phyloP scores from a whole-genome alignment of 2,113 vertebrate genomes.

The Cichladusa arquata region DNA sequence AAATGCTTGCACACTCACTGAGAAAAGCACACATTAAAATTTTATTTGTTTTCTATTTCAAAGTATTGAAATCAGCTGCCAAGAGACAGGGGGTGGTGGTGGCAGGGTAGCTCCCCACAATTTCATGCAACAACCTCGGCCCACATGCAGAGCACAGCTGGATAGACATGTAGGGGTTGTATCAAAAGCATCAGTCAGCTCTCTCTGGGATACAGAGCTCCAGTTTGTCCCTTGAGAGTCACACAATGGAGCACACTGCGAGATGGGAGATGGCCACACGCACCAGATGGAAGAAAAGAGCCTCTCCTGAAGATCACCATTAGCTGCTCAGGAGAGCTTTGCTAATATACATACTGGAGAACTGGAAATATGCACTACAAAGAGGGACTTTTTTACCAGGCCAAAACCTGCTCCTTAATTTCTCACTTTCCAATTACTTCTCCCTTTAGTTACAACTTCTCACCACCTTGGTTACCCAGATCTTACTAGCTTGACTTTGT shows the following conservation, averaged over 20 bases:
- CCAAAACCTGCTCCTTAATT: background rate
- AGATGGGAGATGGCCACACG: rapidly evolving
- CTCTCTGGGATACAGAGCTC: background rate
- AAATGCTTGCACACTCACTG: background rate
- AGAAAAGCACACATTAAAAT: background rate
- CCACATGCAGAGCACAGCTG: slow-evolving; percentile 10
- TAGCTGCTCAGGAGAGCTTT: background rate
- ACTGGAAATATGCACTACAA: background rate
- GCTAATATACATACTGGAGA: rapidly evolving
- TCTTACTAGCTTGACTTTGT: background rate
- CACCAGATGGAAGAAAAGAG: rapidly evolving
- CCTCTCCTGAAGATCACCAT: background rate
- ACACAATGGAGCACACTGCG: background rate
- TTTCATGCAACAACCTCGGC: background rate
- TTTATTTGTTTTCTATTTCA: background rate
- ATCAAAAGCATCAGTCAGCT: background rate
- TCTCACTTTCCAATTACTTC: background rate
- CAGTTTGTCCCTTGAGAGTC: background rate
- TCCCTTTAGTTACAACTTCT: background rate
- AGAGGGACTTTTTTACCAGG: background rate
- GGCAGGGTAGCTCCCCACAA: background rate
- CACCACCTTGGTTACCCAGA: background rate
- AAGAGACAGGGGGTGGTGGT: background rate
- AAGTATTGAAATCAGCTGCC: background rate
- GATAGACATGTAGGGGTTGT: rapidly evolving